phyloP scores from a whole-genome alignment of 2,888 invertebrate species.

The Diarsia mendica region DNA sequence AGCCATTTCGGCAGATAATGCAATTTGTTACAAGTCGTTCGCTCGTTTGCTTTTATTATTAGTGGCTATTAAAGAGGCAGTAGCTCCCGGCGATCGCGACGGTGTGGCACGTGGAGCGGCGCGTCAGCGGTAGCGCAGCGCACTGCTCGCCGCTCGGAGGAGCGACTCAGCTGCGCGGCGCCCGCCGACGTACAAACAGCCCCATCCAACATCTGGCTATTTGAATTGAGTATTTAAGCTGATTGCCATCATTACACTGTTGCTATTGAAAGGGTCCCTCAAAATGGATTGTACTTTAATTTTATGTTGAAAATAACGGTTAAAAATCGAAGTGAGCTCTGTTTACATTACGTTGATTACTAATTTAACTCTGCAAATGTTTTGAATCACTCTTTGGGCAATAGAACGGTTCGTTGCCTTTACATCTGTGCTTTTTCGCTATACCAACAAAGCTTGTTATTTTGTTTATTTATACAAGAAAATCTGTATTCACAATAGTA shows the following conservation, averaged over 20 bases:
- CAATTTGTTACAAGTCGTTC: constrained; percentile 85
- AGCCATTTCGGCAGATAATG: constrained; percentile 82
- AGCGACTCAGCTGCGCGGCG: constrained; percentile 34
- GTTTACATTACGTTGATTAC: constrained; percentile 57
- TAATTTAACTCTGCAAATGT: constrained; percentile 47
- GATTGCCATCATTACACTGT: constrained; percentile 79
- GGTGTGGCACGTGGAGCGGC: constrained; percentile 72
- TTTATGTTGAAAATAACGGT: constrained; percentile 71
- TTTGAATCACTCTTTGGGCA: constrained; percentile 40
- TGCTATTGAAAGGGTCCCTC: constrained; percentile 74
- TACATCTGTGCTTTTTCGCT: neutral
- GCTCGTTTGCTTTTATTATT: constrained; percentile 84
- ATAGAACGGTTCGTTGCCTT: constrained; percentile 26
- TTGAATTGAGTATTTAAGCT: constrained; percentile 82
- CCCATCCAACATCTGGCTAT: constrained; percentile 78
- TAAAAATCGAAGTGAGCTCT: constrained; percentile 59
- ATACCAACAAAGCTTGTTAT: neutral
- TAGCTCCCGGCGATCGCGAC: constrained; percentile 67
- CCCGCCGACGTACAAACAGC: constrained; percentile 60
- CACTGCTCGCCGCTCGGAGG: constrained; percentile 23
- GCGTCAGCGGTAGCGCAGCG: constrained; percentile 34
- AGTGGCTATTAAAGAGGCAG: constrained; percentile 79
- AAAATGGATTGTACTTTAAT: constrained; percentile 75
- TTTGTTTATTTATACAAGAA: neutral
- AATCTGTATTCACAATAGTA: neutral